Percentiles rank a stretch among this genome's conserved stretches.
phyloP scores from a whole-genome alignment of 2,888 invertebrate genomes.

The Adineta ricciae region DNA sequence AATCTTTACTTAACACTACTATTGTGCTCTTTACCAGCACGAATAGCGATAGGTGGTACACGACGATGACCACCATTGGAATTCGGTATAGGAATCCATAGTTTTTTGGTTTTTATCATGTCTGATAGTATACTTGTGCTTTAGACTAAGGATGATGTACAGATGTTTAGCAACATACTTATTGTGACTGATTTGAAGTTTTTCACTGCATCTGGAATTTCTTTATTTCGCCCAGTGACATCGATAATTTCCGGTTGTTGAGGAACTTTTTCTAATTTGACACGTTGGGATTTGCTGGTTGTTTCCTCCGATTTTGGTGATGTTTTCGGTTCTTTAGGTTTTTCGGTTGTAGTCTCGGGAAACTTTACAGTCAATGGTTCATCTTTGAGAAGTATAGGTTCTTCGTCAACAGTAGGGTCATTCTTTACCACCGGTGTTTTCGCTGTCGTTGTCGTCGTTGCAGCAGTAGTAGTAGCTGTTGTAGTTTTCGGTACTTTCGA shows the following conservation, averaged over 20 bases:
- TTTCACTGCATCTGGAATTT: slow-evolving; percentile 9
- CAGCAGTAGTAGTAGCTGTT: not conserved
- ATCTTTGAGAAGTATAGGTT: not conserved
- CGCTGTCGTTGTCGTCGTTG: too few species aligned
- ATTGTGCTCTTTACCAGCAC: slow-evolving; percentile 27
- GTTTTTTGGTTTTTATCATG: slow-evolving; percentile 31
- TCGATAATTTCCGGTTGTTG: not conserved
- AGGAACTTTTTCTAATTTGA: not conserved
- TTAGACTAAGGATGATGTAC: not conserved
- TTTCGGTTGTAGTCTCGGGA: not conserved
- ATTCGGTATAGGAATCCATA: slow-evolving; percentile 34
- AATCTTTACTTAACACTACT: slow-evolving; percentile 25
- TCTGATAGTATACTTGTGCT: not conserved
- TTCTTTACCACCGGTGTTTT: not conserved
- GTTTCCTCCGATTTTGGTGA: not conserved
- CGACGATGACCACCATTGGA: slow-evolving; percentile 33
- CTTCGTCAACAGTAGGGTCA: not conserved
- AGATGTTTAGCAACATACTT: not conserved
- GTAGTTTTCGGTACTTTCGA: not conserved
- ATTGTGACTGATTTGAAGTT: not conserved
- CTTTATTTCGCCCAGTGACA: not conserved
- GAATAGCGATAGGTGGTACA: slow-evolving; percentile 25
- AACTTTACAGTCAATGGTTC: not conserved
- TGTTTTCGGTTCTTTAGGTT: not conserved
- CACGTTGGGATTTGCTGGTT: not conserved